Percentiles rank a stretch among this genome's conserved stretches.
These are phyloP conservation scores for Amphilophus citrinellus DNA, from an alignment of 2,113 vertebrate genomes.

Conservation along the genomic window DNA sequence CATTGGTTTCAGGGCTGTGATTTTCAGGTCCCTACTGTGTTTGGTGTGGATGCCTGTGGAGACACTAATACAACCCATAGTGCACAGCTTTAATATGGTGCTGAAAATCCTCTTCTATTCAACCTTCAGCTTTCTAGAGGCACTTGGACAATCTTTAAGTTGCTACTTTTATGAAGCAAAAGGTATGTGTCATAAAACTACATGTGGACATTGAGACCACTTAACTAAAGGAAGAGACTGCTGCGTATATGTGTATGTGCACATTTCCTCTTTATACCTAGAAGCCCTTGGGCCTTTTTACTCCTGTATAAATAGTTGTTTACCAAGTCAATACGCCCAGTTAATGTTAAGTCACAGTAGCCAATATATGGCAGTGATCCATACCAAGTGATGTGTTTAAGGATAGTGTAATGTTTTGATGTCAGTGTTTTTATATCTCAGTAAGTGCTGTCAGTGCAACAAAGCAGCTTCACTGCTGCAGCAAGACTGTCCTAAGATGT, in stretches of 20 bases:
- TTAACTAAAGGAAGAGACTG: slow-evolving; percentile 13
- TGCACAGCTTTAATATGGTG: slow-evolving; percentile 49
- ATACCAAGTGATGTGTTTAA: slow-evolving; percentile 25
- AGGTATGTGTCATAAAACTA: neutral
- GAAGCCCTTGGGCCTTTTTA: slow-evolving; percentile 31
- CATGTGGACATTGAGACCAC: neutral
- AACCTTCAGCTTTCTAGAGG: slow-evolving; percentile 49
- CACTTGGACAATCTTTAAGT: slow-evolving; percentile 19
- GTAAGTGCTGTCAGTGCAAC: slow-evolving; percentile 46
- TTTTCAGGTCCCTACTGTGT: slow-evolving; percentile 65
- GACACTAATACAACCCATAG: slow-evolving; percentile 61
- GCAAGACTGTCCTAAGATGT: slow-evolving; percentile 31
- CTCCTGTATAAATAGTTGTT: slow-evolving; percentile 32
- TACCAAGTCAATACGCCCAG: slow-evolving; percentile 39
- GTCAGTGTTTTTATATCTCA: slow-evolving; percentile 26
- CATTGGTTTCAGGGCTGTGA: slow-evolving; percentile 62
- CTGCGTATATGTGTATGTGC: fast-evolving
- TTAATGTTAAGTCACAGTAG: slow-evolving; percentile 40
- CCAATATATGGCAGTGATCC: slow-evolving; percentile 33
- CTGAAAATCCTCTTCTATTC: slow-evolving; percentile 43
- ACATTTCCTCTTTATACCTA: neutral
- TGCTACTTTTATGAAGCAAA: slow-evolving; percentile 18
- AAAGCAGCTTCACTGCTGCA: neutral
- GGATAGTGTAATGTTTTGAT: slow-evolving; percentile 8
- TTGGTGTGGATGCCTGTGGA: slow-evolving; percentile 62